Percentiles rank a stretch among this genome's conserved stretches.
These are phyloP conservation scores for Volucella inanis DNA, from an alignment of 2,888 invertebrate species.

Conservation along the genomic window DNA sequence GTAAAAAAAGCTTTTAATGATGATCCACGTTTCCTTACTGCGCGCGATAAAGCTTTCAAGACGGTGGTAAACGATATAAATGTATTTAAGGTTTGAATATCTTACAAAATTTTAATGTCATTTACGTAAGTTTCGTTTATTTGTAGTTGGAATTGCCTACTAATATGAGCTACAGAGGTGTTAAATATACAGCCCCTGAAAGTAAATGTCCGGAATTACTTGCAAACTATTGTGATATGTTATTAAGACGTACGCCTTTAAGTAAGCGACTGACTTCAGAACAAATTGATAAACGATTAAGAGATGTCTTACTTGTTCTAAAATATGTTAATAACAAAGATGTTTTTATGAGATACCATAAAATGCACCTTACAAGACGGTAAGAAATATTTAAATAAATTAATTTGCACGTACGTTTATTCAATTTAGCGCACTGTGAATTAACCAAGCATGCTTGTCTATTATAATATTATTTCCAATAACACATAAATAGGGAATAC, in stretches of 20 bases:
- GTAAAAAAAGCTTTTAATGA: conserved; percentile 97
- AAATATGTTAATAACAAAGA: conserved; percentile 99
- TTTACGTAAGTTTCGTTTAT: neutral
- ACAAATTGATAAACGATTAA: conserved; percentile 96
- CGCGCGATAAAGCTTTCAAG: conserved; percentile 98
- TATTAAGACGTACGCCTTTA: conserved; percentile 96
- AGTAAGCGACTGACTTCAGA: conserved; percentile 98
- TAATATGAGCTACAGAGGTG: conserved; percentile 86
- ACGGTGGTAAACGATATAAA: conserved; percentile 98
- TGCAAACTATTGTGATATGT: conserved; percentile 99
- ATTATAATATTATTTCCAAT: too few relatives aligned
- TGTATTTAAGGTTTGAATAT: conserved; percentile 86
- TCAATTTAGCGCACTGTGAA: neutral
- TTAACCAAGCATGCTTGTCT: too few relatives aligned
- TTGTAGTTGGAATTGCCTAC: conserved; percentile 85
- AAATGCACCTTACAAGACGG: conserved; percentile 96
- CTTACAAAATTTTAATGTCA: neutral
- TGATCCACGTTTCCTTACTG: conserved; percentile 98
- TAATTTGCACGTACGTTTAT: neutral
- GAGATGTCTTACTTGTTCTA: conserved; percentile 96
- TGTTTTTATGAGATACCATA: conserved; percentile 99
- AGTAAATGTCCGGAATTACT: conserved; percentile 99
- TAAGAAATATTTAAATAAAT: conserved; percentile 66
- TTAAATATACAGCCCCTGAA: conserved; percentile 91
- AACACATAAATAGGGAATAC: too few relatives aligned